Evolutionary conservation across 1,140 invertebrate genomes (phyloP).

Genomic region (Drosophila auraria): DNA sequence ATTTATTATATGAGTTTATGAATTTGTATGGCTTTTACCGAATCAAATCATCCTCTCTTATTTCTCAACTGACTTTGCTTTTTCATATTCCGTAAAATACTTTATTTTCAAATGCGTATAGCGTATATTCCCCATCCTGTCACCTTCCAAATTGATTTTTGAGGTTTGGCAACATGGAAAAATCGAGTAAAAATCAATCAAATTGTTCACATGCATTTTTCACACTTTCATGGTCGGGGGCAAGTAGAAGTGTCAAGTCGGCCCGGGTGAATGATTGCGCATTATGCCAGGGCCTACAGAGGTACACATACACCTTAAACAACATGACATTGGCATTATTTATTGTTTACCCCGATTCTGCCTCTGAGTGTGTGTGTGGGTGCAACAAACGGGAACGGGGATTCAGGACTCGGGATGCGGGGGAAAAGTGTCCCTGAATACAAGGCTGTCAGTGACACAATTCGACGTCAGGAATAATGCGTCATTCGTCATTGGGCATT

Average conservation of each 20-base stretch:
- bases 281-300: slow-evolving; percentile 52
- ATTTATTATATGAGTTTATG: too few relatives aligned
- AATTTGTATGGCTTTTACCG: neutral
- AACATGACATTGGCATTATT: slow-evolving; percentile 78
- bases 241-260: slow-evolving; percentile 7
- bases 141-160: slow-evolving; percentile 22
- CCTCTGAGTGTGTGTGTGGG: slow-evolving; percentile 44
- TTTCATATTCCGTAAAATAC: slow-evolving; percentile 2
- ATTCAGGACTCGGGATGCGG: slow-evolving; percentile 3
- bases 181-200: slow-evolving; percentile 63
- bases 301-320: slow-evolving; percentile 43
- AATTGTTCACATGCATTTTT: slow-evolving; percentile 60
- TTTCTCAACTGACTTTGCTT: neutral
- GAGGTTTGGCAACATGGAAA: slow-evolving; percentile 26
- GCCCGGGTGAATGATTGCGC: slow-evolving; percentile 62
- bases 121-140: neutral
- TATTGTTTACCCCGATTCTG: slow-evolving; percentile 51
- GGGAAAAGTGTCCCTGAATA: slow-evolving; percentile 50
- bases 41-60: neutral
- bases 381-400: slow-evolving; percentile 43
- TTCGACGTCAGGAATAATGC: slow-evolving; percentile 61
- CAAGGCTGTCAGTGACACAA: slow-evolving; percentile 68
- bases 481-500: slow-evolving; percentile 80
- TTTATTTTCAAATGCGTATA: neutral
- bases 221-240: slow-evolving; percentile 39